Conservation (phyloP, 2,113 vertebrate genomes). For the Pimephales promelas region DNA sequence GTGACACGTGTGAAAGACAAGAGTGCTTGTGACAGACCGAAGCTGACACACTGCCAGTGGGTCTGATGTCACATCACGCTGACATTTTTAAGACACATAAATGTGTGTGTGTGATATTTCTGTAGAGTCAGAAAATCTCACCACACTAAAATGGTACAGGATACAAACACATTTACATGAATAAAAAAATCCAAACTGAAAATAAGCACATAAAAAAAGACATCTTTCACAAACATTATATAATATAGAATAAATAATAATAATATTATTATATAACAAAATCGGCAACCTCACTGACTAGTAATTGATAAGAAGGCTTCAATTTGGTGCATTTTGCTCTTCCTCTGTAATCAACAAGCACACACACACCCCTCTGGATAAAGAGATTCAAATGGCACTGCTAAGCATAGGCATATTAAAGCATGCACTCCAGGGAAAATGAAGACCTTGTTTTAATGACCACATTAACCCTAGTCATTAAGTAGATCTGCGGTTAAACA, state of each 20-base stretch:
- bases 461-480: constrained; percentile 53
- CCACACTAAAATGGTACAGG: background rate
- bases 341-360: constrained; percentile 13
- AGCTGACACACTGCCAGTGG: constrained; percentile 22
- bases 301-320: background rate
- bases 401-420: constrained; percentile 45
- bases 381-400: constrained; percentile 27
- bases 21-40: constrained; percentile 7
- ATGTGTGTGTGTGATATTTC: background rate
- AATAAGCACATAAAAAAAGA: background rate
- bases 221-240: background rate
- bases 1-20: constrained; percentile 23
- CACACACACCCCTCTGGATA: constrained; percentile 13
- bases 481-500: constrained; percentile 36
- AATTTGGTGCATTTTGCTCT: background rate
- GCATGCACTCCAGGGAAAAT: constrained; percentile 14
- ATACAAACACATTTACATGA: background rate
- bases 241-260: background rate
- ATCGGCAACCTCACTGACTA: background rate
- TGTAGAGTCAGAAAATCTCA: background rate
- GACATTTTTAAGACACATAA: constrained; percentile 8
- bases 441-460: constrained; percentile 50
- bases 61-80: constrained; percentile 17
- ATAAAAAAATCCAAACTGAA: background rate
- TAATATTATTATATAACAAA: background rate